These are phyloP conservation scores for Prosapia bicincta DNA, from an alignment of 2,888 invertebrate genomes.

Conservation along the genomic window DNA sequence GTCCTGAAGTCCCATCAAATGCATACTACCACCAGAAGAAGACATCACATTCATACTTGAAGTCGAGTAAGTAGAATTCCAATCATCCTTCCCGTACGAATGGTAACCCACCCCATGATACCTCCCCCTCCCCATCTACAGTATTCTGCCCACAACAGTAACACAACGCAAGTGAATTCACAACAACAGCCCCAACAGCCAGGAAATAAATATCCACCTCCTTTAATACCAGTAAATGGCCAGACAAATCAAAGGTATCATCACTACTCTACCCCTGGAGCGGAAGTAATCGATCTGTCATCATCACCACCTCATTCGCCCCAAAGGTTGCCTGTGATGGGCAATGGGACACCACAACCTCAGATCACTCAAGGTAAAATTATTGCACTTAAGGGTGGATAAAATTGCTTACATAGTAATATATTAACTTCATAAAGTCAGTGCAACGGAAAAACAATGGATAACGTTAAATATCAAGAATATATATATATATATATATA, in stretches of 20 bases:
- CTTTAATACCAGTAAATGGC: constrained; percentile 51
- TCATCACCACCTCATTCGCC: constrained; percentile 51
- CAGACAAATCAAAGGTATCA: constrained; percentile 37
- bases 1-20: constrained; percentile 21
- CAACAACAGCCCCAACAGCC: constrained; percentile 13
- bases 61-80: constrained; percentile 29
- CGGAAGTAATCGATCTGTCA: constrained; percentile 52
- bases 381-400: no score
- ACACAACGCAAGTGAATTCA: neutral
- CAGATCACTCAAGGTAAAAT: no score
- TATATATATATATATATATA: no score
- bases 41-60: constrained; percentile 15
- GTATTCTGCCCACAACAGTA: constrained; percentile 28
- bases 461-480: no score
- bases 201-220: constrained; percentile 51
- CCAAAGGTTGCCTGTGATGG: constrained; percentile 31
- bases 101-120: no score
- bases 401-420: no score
- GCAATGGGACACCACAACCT: constrained; percentile 34
- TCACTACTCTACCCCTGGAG: constrained; percentile 31
- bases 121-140: constrained; percentile 34
- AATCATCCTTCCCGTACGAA: no score
- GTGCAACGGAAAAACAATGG: no score
- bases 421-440: no score
- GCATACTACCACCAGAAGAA: constrained; percentile 22